These are phyloP conservation scores for Nylanderia fulva DNA, from an alignment of 1,140 invertebrate genomes.

Conservation along the genomic window DNA sequence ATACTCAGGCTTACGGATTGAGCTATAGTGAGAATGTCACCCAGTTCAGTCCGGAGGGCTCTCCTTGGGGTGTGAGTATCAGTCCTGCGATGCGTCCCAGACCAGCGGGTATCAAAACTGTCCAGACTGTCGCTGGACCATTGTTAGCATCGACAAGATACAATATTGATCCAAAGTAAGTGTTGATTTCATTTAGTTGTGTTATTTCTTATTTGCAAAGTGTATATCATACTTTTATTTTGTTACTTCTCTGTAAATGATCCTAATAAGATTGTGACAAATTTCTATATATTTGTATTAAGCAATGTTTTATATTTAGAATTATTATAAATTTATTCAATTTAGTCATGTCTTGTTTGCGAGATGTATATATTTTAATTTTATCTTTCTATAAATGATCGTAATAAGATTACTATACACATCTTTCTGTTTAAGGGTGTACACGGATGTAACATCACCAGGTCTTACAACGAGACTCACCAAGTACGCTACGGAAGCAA, in stretches of 20 bases:
- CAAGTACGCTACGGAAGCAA: constrained; percentile 83
- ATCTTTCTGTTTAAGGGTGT: constrained; percentile 74
- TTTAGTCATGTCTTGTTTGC: no score
- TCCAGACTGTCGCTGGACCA: constrained; percentile 81
- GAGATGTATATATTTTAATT: no score
- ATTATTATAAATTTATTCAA: no score
- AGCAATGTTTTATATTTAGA: background rate
- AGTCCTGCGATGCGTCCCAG: constrained; percentile 79
- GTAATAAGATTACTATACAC: no score
- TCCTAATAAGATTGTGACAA: background rate
- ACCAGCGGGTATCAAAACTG: constrained; percentile 75
- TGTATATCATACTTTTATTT: background rate
- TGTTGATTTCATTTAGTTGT: background rate
- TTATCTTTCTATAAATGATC: no score
- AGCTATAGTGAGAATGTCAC: constrained; percentile 67
- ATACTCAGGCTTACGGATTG: constrained; percentile 59
- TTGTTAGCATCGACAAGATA: constrained; percentile 83
- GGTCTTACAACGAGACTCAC: constrained; percentile 81
- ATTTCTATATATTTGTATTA: background rate
- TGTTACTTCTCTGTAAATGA: background rate
- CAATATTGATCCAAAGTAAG: constrained; percentile 84
- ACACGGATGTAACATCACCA: constrained; percentile 82
- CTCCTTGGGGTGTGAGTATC: constrained; percentile 78
- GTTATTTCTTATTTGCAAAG: background rate
- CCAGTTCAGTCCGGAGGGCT: constrained; percentile 72